phyloP scores from a whole-genome alignment of 1,140 invertebrate genomes.

The Choristoneura fumiferana region DNA sequence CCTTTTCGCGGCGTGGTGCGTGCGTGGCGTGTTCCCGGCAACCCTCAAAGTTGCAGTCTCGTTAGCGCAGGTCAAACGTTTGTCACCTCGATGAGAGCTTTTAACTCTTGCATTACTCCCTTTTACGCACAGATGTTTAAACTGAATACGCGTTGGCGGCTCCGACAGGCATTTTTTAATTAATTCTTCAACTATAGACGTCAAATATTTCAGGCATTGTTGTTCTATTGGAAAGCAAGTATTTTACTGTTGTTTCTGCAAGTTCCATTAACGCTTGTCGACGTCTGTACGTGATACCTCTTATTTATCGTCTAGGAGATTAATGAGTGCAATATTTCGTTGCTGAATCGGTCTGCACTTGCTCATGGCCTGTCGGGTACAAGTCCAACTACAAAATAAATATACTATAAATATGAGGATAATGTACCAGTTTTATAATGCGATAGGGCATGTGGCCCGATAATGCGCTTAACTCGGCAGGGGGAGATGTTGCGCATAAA shows the following conservation, averaged over 20 bases:
- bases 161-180: not conserved
- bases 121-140: slow-evolving; percentile 27
- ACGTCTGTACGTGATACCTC: slow-evolving; percentile 42
- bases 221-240: no score
- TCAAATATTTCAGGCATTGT: no score
- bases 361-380: not conserved
- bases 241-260: no score
- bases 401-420: slow-evolving; percentile 30
- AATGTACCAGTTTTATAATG: slow-evolving; percentile 60
- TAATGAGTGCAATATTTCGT: slow-evolving; percentile 48
- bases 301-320: slow-evolving; percentile 43
- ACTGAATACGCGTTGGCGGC: slow-evolving; percentile 30
- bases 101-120: slow-evolving; percentile 25
- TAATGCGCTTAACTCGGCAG: slow-evolving; percentile 69
- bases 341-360: not conserved
- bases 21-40: slow-evolving; percentile 23
- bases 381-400: not conserved
- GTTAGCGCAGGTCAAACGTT: slow-evolving; percentile 31
- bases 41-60: slow-evolving; percentile 36
- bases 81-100: slow-evolving; percentile 32
- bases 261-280: slow-evolving; percentile 4
- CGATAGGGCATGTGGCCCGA: slow-evolving; percentile 70
- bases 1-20: not conserved
- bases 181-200: no score
- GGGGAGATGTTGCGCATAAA: slow-evolving; percentile 70